Conservation (phyloP, 92 coral and sea anemone genomes). For the Metridium senile region DNA sequence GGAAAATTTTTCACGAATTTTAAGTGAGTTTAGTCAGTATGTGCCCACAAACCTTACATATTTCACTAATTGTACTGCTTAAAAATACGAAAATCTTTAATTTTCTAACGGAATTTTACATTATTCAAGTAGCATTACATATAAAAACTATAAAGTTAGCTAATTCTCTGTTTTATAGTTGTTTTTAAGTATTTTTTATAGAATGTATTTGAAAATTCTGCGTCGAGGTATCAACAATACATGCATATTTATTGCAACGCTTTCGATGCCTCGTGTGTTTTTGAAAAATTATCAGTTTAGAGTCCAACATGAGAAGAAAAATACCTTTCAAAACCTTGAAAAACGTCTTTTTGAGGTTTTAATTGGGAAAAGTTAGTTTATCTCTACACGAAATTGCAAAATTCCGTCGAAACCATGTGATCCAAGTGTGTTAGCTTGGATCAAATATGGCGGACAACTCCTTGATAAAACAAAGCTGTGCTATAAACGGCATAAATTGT, state of each 20-base stretch:
- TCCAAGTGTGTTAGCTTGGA: not conserved
- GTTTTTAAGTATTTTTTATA: not conserved
- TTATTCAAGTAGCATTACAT: not conserved
- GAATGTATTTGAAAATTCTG: constrained; percentile 42
- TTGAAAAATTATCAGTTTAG: constrained; percentile 35
- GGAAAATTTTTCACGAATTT: constrained; percentile 2
- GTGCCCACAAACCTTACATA: not conserved
- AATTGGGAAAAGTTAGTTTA: constrained; percentile 10
- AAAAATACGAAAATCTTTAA: not conserved
- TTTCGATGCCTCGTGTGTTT: constrained; percentile 65
- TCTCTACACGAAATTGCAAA: constrained; percentile 20
- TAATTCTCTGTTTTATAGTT: not conserved
- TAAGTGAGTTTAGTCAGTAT: not conserved
- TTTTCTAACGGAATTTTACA: not conserved
- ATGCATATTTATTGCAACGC: constrained; percentile 45
- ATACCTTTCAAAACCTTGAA: constrained; percentile 37
- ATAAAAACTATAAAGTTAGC: not conserved
- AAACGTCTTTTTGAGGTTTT: constrained; percentile 57
- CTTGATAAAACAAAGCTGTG: not conserved
- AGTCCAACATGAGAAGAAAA: constrained; percentile 14
- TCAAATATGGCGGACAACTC: constrained; percentile 45
- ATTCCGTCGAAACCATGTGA: constrained; percentile 28
- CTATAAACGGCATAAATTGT: not conserved
- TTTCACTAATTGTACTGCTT: not conserved
- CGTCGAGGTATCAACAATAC: constrained; percentile 22